Base-by-base conservation (phyloP, 2,888 invertebrate genomes). In the Ethmia dodecea region DNA sequence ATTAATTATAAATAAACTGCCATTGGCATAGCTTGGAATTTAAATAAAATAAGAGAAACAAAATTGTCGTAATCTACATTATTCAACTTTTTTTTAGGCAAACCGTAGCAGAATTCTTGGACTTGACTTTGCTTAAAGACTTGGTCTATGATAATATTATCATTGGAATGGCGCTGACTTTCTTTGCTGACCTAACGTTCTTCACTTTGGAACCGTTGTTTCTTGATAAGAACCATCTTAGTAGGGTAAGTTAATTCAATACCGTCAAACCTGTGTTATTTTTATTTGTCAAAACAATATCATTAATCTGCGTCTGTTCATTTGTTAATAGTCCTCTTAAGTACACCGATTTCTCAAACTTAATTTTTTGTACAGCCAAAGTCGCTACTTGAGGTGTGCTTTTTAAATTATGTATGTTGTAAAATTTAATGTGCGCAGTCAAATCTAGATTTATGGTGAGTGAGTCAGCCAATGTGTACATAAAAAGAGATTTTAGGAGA, bases 121-220 rank as follows among this genome's bases (percentile, higher is more conserved):
- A 92, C 56, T 63, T 92, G 38, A 86, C 86, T 0, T 67, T 92
- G 5, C 61, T 92, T 5, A 91, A 90, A 56, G 88, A 91, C 46
- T 79, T 86, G 10, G 79, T 89, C 15, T 92, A 90, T 49, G 86
- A 92, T 5, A 93, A 92, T 57, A 91, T 93, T 37, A 88, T 90
- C 31, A 61, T 92, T 18, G 94, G 93, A 24, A 86, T 92, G 57
- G 88, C 92, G 0, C 83, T 93, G 37, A 89, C 90, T 3, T 87
- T 91, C 40, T 90, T 90, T 37, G 89, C 92, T 3, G 93, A 94
- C 61, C 83, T 90, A 26, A 90, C 90, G 0, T 94, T 94, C 60
- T 88, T 91, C 47, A 90, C 91, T 0, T 58, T 94, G 32, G 88
- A 93, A 41, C 93, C 94, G 0, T 55, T 93, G 49, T 87, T 90